These are phyloP conservation scores for Dicrurus megarhynchus DNA, from an alignment of 2,113 vertebrate genomes.

Conservation along the genomic window DNA sequence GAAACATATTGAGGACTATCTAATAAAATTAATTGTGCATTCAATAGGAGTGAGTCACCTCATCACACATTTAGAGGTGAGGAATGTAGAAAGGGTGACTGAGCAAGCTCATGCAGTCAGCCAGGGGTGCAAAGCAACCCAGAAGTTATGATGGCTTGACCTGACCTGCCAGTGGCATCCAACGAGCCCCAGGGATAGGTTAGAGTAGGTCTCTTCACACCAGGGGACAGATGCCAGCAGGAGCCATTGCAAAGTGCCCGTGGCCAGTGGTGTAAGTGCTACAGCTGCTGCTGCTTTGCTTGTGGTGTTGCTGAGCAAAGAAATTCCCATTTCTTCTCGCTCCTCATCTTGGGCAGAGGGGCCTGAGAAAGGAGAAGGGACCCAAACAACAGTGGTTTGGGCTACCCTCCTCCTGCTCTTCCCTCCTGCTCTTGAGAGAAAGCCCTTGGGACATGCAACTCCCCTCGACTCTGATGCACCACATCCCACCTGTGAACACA, in stretches of 20 bases:
- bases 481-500: background rate
- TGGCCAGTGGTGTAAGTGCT: background rate
- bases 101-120: background rate
- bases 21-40: background rate
- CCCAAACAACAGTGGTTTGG: background rate
- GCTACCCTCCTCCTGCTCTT: background rate
- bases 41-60: background rate
- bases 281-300: background rate
- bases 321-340: background rate
- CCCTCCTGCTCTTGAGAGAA: background rate
- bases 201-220: background rate
- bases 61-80: background rate
- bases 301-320: background rate
- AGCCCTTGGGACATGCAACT: background rate
- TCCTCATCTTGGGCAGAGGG: background rate
- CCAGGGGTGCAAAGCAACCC: background rate
- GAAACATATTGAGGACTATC: background rate
- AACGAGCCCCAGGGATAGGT: background rate
- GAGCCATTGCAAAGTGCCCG: background rate
- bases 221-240: background rate
- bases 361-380: background rate
- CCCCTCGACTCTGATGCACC: fast-evolving
- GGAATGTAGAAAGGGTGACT: background rate
- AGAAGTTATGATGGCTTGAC: background rate
- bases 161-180: background rate